These are phyloP conservation scores for Brachionus calyciflorus DNA, from an alignment of 1,140 invertebrate species.

Conservation along the genomic window DNA sequence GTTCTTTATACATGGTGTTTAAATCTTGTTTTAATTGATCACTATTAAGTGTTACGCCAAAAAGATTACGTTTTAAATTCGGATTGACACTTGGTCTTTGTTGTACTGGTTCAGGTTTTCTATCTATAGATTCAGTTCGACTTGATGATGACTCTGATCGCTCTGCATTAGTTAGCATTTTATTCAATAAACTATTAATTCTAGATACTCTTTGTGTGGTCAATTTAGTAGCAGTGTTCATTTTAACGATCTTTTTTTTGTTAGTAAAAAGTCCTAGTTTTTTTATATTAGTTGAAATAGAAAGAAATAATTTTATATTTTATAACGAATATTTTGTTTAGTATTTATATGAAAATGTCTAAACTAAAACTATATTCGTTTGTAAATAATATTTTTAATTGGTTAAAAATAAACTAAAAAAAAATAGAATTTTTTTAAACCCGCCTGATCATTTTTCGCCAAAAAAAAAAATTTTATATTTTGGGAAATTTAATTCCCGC, in stretches of 20 bases:
- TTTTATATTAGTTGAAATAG: not conserved
- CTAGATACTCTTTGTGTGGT: slow-evolving; percentile 24
- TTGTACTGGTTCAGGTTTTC: not conserved
- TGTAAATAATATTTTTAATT: too few relatives aligned
- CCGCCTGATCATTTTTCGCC: too few relatives aligned
- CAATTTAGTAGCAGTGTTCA: slow-evolving; percentile 25
- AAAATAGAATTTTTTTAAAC: too few relatives aligned
- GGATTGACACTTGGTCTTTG: not conserved
- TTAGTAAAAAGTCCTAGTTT: slow-evolving; percentile 1
- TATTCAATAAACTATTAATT: slow-evolving; percentile 7
- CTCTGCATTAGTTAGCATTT: not conserved
- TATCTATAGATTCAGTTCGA: not conserved
- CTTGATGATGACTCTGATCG: not conserved
- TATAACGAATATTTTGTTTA: too few relatives aligned
- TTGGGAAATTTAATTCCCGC: too few relatives aligned
- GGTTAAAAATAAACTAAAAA: too few relatives aligned
- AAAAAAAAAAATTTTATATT: too few relatives aligned
- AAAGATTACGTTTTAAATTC: slow-evolving; percentile 22
- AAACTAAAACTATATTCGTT: too few relatives aligned
- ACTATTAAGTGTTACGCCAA: slow-evolving; percentile 16
- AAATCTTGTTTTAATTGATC: slow-evolving; percentile 40
- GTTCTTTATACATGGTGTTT: slow-evolving; percentile 34
- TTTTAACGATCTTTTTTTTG: not conserved
- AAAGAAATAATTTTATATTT: too few relatives aligned
- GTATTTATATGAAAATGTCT: too few relatives aligned